Percentiles rank a stretch among this genome's conserved stretches.
Conservation (phyloP, 2,797 vertebrate genomes). For the Aeoliscus strigatus region DNA sequence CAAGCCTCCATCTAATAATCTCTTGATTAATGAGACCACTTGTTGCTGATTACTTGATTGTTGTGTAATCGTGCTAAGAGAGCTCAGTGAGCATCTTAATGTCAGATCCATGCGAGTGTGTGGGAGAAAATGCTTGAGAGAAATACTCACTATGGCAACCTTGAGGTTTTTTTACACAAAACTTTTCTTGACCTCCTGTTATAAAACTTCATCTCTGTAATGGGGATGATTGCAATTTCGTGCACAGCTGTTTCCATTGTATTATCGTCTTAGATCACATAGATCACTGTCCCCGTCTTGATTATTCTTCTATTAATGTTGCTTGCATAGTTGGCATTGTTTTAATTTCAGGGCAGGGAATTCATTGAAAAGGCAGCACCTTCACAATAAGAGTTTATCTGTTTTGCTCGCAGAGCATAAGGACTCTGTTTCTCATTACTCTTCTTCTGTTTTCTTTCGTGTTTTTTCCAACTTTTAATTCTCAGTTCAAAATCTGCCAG, state of each 20-base stretch:
- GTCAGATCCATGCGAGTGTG: slow-evolving; percentile 2
- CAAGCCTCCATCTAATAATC: not conserved
- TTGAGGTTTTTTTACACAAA: too few relatives aligned
- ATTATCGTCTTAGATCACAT: slow-evolving; percentile 1
- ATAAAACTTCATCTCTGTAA: slow-evolving; percentile 10
- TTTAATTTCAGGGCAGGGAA: slow-evolving; percentile 34
- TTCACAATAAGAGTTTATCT: slow-evolving; percentile 47
- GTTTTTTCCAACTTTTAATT: too few relatives aligned
- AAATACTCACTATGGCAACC: slow-evolving; percentile 32
- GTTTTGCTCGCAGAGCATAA: slow-evolving; percentile 23
- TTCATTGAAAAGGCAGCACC: slow-evolving; percentile 45
- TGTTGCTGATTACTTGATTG: slow-evolving; percentile 11
- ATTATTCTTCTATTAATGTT: slow-evolving; percentile 38
- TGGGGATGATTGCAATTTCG: slow-evolving; percentile 19
- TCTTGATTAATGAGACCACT: slow-evolving; percentile 4
- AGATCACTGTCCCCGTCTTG: slow-evolving; percentile 41
- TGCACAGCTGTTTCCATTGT: slow-evolving; percentile 14
- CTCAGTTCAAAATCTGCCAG: too few relatives aligned
- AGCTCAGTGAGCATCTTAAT: slow-evolving; percentile 2
- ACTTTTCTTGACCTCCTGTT: slow-evolving; percentile 31
- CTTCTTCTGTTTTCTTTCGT: slow-evolving; percentile 30
- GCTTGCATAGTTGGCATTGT: slow-evolving; percentile 22
- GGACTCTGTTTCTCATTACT: slow-evolving; percentile 25
- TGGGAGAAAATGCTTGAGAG: slow-evolving; percentile 14
- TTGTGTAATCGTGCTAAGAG: not conserved